Evolutionary conservation across 2,888 invertebrate genomes (phyloP), one percentile per base, ranked within the genome.

Genomic region (Neuroscelio doddi): DNA sequence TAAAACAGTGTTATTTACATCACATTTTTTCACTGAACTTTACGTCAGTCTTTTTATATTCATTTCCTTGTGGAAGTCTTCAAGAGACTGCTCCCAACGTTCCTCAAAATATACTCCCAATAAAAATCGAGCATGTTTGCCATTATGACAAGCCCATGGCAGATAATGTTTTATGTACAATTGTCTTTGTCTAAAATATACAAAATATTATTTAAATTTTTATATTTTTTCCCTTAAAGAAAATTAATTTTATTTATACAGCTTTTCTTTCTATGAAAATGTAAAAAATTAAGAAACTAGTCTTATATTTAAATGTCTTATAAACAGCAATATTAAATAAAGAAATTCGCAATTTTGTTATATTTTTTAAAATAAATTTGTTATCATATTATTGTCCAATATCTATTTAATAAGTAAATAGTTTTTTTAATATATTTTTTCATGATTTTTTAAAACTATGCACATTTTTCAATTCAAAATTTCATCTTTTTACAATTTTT

Each of bases 61-160:
- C 79, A 96, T 87, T 86, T 96, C 95, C 69, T 86, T 86, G 74
- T 95, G 89, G 70, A 98, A 88, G 29, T 96, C 94, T 15, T 87
- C 85, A 34, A 98, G 86, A 36, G 92, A 87, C 84, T 96, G 94
- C 44, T 96, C 94, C 96, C 97, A 98, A 68, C 97, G 89, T 84
- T 94, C 92, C 84, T 98, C 98, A 88, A 91, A 98, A 85, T 94
- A 97, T 52, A 96, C 86, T 81, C 93, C 92, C 88, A 98, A 89
- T 69, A 98, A 83, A 80, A 95, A 93, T 72, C 90, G 90, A 1
- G 93, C 90, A 71, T 89, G 88, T 69, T 86, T 88, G 38, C 95
- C 96, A 56, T 92, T 94, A 74, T 87, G 85, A 15, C 96, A 87
- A 1, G 95, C 94, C 96, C 96, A 97, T 0, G 95, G 95, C 51